Evolutionary conservation across 2,888 invertebrate genomes (phyloP).

Genomic region (Scaptomyza polygonia): DNA sequence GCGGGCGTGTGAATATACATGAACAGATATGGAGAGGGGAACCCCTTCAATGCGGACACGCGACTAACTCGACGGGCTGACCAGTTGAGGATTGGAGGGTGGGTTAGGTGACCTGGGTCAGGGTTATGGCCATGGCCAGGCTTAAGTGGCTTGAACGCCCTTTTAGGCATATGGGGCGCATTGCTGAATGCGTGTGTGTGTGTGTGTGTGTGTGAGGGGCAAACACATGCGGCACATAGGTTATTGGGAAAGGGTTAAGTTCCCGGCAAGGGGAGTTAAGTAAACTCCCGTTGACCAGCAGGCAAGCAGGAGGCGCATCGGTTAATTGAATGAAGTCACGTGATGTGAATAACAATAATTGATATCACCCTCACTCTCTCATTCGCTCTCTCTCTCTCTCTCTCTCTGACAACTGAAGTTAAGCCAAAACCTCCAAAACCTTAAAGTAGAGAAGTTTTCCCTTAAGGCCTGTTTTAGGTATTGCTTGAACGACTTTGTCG

Average conservation of each 20-base stretch:
- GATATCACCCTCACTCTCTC: constrained; percentile 34
- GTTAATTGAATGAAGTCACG: constrained; percentile 83
- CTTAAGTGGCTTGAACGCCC: constrained; percentile 84
- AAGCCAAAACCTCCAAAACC: neutral
- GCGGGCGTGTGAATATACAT: constrained; percentile 74
- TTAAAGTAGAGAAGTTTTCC: neutral
- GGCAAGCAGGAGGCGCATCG: constrained; percentile 63
- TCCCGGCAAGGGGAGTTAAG: neutral
- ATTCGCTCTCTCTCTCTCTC: constrained; percentile 32
- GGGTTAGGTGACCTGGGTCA: constrained; percentile 28
- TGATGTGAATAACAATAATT: constrained; percentile 81
- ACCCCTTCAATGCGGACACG: constrained; percentile 41
- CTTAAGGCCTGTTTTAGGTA: constrained; percentile 45
- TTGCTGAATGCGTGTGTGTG: constrained; percentile 3
- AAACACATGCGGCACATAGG: constrained; percentile 1
- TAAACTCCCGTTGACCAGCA: constrained; percentile 36
- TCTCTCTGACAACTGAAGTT: constrained; percentile 49
- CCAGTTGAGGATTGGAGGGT: neutral
- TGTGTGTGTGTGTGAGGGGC: neutral
- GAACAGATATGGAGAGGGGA: neutral
- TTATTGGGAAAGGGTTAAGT: constrained; percentile 7
- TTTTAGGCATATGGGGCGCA: constrained; percentile 71
- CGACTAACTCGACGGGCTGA: constrained; percentile 39
- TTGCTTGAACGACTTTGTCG: constrained; percentile 54
- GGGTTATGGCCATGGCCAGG: constrained; percentile 60